These are phyloP conservation scores for Hiodon alosoides DNA, from an alignment of 2,113 vertebrate species.

Conservation along the genomic window DNA sequence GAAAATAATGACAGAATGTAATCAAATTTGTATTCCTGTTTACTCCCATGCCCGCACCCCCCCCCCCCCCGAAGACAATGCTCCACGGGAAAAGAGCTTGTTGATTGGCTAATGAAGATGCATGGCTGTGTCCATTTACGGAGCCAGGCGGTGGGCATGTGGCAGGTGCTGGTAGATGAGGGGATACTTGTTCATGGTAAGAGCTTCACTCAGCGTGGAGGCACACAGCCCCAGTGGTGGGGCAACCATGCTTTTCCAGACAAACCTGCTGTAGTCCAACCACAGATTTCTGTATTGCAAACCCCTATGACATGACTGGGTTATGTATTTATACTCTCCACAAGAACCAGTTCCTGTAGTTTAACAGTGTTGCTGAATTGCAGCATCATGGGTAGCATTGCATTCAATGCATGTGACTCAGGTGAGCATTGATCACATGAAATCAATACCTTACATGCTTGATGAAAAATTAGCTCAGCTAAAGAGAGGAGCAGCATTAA, in stretches of 20 bases:
- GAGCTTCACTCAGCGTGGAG: not conserved
- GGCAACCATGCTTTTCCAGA: not conserved
- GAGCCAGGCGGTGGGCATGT: slow-evolving; percentile 80
- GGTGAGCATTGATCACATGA: too few species aligned
- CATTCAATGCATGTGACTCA: too few species aligned
- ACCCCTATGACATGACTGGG: too few species aligned
- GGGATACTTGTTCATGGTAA: slow-evolving; percentile 81
- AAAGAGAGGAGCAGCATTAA: too few species aligned
- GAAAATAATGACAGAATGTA: too few species aligned
- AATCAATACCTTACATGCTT: too few species aligned
- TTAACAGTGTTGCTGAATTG: too few species aligned
- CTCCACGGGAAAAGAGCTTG: slow-evolving; percentile 82
- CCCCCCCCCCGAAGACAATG: slow-evolving; percentile 67
- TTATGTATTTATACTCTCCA: too few species aligned
- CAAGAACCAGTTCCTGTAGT: too few species aligned
- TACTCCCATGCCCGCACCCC: not conserved
- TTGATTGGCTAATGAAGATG: slow-evolving; percentile 77
- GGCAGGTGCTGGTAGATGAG: slow-evolving; percentile 87
- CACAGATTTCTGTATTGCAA: not conserved
- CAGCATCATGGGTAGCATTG: too few species aligned
- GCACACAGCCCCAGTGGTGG: not conserved
- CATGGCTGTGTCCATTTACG: slow-evolving; percentile 68
- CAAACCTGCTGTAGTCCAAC: not conserved
- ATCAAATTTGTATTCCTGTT: not conserved
- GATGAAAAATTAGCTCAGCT: not conserved